phyloP scores from a whole-genome alignment of 2,797 vertebrate genomes.

The Cyprinodon diabolis region DNA sequence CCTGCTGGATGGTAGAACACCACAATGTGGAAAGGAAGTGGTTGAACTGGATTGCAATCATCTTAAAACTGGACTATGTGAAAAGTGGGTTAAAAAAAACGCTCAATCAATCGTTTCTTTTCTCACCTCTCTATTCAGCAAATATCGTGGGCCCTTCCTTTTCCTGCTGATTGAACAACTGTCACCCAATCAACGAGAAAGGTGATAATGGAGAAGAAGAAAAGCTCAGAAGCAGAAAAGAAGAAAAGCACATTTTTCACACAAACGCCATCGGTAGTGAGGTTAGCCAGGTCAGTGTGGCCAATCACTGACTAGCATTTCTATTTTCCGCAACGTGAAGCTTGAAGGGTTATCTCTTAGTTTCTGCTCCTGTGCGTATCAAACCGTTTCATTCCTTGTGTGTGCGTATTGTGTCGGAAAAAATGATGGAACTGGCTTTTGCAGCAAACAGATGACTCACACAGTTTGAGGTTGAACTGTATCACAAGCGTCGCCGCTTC shows the following conservation, averaged over 20 bases:
- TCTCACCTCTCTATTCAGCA: slow-evolving; percentile 56
- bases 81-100: slow-evolving; percentile 47
- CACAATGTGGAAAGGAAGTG: slow-evolving; percentile 8
- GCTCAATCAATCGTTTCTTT: slow-evolving; percentile 71
- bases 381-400: neutral
- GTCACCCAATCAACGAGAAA: slow-evolving; percentile 64
- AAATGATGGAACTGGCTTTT: slow-evolving; percentile 38
- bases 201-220: slow-evolving; percentile 67
- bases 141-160: slow-evolving; percentile 63
- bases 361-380: slow-evolving; percentile 35
- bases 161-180: slow-evolving; percentile 74
- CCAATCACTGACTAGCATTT: slow-evolving; percentile 66
- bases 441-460: slow-evolving; percentile 66
- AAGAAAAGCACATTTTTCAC: slow-evolving; percentile 65
- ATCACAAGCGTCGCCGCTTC: slow-evolving; percentile 48
- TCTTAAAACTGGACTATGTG: slow-evolving; percentile 33
- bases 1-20: slow-evolving; percentile 18
- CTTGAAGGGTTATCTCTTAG: slow-evolving; percentile 29
- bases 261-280: slow-evolving; percentile 35
- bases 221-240: slow-evolving; percentile 34
- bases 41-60: slow-evolving; percentile 27
- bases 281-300: slow-evolving; percentile 58
- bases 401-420: slow-evolving; percentile 19
- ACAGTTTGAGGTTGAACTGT: slow-evolving; percentile 65
- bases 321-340: slow-evolving; percentile 53